These are phyloP conservation scores for Drosophila neotestacea DNA, from an alignment of 2,888 invertebrate species.

Conservation along the genomic window DNA sequence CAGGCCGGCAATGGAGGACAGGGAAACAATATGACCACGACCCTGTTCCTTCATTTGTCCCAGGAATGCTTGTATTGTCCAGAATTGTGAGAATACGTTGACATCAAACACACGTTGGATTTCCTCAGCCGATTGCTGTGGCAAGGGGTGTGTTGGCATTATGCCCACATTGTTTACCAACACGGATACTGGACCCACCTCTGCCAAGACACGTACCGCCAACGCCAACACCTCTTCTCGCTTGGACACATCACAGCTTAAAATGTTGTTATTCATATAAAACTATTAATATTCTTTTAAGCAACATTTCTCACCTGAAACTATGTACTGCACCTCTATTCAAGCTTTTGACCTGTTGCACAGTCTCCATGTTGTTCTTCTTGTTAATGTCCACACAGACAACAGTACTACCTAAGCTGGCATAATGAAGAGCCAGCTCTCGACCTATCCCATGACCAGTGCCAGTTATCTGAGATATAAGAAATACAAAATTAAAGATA, in stretches of 20 bases:
- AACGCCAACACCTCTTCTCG: constrained; percentile 88
- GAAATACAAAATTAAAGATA: background rate
- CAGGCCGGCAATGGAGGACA: constrained; percentile 92
- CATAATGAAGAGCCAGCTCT: constrained; percentile 91
- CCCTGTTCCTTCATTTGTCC: constrained; percentile 91
- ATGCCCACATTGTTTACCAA: constrained; percentile 95
- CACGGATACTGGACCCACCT: constrained; percentile 92
- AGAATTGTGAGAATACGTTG: constrained; percentile 92
- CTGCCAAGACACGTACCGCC: constrained; percentile 88
- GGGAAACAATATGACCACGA: constrained; percentile 91
- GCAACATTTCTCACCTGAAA: constrained; percentile 83
- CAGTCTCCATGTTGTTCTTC: constrained; percentile 89
- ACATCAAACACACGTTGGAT: constrained; percentile 90
- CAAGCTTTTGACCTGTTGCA: constrained; percentile 86
- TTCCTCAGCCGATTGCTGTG: constrained; percentile 89
- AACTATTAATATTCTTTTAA: background rate
- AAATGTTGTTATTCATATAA: background rate
- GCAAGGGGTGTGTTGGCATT: constrained; percentile 91
- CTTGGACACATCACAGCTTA: constrained; percentile 91
- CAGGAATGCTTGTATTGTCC: constrained; percentile 91
- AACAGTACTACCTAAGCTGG: constrained; percentile 89
- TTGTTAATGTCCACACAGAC: constrained; percentile 92
- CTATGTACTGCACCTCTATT: constrained; percentile 83
- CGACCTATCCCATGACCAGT: constrained; percentile 94
- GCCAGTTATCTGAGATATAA: constrained; percentile 90